Base-by-base conservation (phyloP, 2,888 invertebrate genomes). In the Mimumesa dahlbomi region DNA sequence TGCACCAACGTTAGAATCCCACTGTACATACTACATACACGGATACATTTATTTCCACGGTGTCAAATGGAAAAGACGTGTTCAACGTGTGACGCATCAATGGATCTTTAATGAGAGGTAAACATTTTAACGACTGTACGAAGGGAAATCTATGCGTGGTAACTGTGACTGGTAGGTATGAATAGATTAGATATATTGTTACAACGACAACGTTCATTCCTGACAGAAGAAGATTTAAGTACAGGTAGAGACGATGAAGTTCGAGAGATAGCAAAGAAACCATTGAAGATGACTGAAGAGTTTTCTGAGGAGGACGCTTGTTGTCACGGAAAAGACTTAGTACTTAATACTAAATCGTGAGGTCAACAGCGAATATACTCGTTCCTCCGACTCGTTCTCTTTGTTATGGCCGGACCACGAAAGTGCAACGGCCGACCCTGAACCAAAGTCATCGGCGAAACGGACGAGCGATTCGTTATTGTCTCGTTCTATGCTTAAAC, bases 351-450 rank as follows among this genome's bases (percentile, higher is more conserved):
- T 61, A 49, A 65, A 63, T 72, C 25, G 16, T 22, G 45, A 56
- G 21, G 14, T 58, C 40, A 31, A 64, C 46, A 46, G 61, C 43
- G 58, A 59, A 49, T 50, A 57, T 34, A 62, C 21, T 34, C 40
- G 59, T 50, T 29, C 40, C 56, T 59, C 16, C 49, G 16, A 42
- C 57, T 66, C 66, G 45, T 45, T 66, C 43, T 63, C 77, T 77
- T 77, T 75, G 77, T 77, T 78, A 18, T 70, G 53, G 52, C 31
- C 59, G 62, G 52, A 61, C 54, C 62, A 75, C 61, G 67, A 77
- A 61, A 70, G 79, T 72, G 72, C 79, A 79, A 72, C 18, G 79
- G 31, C 72, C 79, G 77, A 70, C 77, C 79, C 62, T 79, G 79
- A 79, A 79, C 79, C 77, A 79, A 56, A 79, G 77, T 79, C 75